These are phyloP conservation scores for Dasypogon diadema DNA, from an alignment of 2,888 invertebrate genomes.

Conservation along the genomic window DNA sequence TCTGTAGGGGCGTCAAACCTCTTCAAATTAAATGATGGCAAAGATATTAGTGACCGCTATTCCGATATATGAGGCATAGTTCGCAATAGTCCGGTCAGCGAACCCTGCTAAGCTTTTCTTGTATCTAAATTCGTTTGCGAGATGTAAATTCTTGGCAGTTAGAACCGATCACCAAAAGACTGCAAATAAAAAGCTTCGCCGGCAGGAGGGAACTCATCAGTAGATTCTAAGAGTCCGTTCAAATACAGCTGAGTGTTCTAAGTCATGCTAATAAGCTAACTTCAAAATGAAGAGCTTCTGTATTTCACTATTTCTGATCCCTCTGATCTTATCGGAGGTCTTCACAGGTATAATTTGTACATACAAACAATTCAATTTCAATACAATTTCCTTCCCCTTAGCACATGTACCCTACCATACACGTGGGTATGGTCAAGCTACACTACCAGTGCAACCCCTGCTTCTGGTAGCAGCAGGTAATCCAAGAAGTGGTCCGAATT, in stretches of 20 bases:
- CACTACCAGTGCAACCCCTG: neutral
- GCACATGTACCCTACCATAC: neutral
- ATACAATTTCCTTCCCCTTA: neutral
- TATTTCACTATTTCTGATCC: neutral
- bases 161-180: neutral
- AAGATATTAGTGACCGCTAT: neutral
- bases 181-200: slow-evolving; percentile 24
- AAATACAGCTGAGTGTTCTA: slow-evolving; percentile 11
- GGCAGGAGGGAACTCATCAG: neutral
- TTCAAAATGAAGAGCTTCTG: slow-evolving; percentile 11
- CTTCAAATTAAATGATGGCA: neutral
- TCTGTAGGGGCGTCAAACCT: neutral
- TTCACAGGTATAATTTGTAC: slow-evolving; percentile 11
- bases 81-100: slow-evolving; percentile 8
- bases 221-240: neutral
- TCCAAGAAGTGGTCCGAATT: neutral
- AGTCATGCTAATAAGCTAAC: neutral
- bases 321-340: slow-evolving; percentile 5
- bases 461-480: neutral
- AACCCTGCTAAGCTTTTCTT: neutral
- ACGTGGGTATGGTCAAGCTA: neutral
- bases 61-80: too few relatives aligned
- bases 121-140: neutral
- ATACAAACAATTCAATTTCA: neutral
- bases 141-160: slow-evolving; percentile 17